Base-by-base conservation (phyloP, 2,888 invertebrate genomes). In the Yponomeuta malinellus region DNA sequence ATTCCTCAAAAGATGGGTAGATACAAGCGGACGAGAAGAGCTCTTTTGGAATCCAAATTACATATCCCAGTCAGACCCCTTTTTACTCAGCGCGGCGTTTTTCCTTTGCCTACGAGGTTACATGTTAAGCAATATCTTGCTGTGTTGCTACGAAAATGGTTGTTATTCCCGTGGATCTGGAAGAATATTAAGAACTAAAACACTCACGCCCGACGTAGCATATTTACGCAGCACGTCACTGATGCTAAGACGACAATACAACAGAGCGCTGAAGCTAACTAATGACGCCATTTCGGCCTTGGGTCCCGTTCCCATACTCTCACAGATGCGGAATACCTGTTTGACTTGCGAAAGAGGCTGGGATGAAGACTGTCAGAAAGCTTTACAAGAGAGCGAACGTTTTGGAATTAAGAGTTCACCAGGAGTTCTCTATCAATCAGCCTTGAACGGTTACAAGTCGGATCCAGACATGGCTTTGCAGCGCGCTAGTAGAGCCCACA, bases 31-130 rank as follows among this genome's bases (percentile, higher is more conserved):
- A 1, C 84, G 89, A 75, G 89, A 91, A 78, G 90, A 92, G 80
- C 74, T 79, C 3, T 83, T 80, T 76, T 92, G 91, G 91, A 77
- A 80, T 63, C 91, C 92, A 5, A 73, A 76, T 12, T 74, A 78
- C 3, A 70, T 92, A 52, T 72, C 76, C 71, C 72, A 76, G 31
- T 72, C 77, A 29, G 85, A 89, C 74, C 90, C 92, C 23, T 75
- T 92, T 10, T 71, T 91, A 63, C 80, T 89, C 48, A 82, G 90
- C n/a, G 84, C 91, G 68, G 87, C 91, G 5, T 90, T 92, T 74
- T 91, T 92, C 74, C 80, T 92, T 48, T 90, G 90, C 73, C 80
- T 92, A 59, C 80, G 89, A 67, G 89, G 90, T 73, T 91, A 80
- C 74, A 81, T 79, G 71, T 86, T 92, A 73, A 76, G 81, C 59